Evolutionary conservation across 2,797 vertebrate species (phyloP).

Genomic region (Alfaro cultratus): DNA sequence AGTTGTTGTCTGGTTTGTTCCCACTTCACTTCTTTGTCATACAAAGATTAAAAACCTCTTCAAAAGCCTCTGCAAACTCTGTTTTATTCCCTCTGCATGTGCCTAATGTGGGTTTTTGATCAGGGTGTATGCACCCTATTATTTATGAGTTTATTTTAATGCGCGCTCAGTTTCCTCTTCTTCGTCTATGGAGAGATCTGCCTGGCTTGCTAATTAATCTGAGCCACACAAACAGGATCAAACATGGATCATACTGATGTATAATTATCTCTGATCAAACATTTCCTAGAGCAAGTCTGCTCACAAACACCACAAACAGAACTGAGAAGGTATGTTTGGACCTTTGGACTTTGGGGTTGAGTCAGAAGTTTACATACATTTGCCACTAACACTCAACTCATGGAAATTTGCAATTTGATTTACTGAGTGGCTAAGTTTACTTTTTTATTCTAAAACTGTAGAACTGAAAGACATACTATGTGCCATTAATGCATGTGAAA

Average conservation of each 20-base stretch:
- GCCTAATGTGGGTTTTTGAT: conserved; percentile 28
- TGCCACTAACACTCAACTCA: not conserved
- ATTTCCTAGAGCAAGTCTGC: not conserved
- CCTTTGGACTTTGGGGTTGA: not conserved
- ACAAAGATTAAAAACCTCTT: conserved; percentile 22
- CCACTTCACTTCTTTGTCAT: conserved; percentile 18
- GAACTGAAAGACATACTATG: not conserved
- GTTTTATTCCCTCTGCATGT: not conserved
- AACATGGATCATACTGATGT: conserved; percentile 40
- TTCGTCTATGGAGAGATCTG: conserved; percentile 38
- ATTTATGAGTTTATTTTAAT: conserved; percentile 48
- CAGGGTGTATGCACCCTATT: conserved; percentile 38
- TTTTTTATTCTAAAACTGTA: not conserved
- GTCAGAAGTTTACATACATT: not conserved
- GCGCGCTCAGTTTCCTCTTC: conserved; percentile 38
- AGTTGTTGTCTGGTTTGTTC: conserved; percentile 31
- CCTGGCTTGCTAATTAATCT: conserved; percentile 47
- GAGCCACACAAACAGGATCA: conserved; percentile 39
- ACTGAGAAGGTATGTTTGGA: not conserved
- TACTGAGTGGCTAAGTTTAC: not conserved
- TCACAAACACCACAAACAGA: not conserved
- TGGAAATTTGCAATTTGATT: not conserved
- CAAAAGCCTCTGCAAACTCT: conserved; percentile 6
- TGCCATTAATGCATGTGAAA: not conserved
- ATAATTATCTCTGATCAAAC: conserved; percentile 15